These are phyloP conservation scores for Puntigrus tetrazona DNA, from an alignment of 2,113 vertebrate species.

Conservation along the genomic window DNA sequence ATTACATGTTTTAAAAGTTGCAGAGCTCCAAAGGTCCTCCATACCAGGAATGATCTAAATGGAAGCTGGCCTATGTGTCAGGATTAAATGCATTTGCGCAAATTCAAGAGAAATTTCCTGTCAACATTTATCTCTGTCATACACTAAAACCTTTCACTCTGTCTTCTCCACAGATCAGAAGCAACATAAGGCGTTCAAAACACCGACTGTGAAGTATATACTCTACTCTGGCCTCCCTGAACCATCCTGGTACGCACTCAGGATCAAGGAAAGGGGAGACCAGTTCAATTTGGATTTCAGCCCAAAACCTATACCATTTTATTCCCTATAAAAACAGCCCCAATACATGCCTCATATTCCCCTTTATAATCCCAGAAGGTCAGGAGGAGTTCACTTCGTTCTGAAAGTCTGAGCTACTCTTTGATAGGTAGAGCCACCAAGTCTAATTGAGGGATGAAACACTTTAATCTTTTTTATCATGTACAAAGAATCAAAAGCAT, in stretches of 20 bases:
- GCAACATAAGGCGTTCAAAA: not conserved
- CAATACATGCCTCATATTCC: not conserved
- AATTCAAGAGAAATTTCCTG: not conserved
- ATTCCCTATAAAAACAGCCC: not conserved
- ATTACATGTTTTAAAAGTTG: not conserved
- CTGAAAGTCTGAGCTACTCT: constrained; percentile 5
- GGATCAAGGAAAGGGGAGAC: constrained; percentile 17
- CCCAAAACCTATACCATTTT: not conserved
- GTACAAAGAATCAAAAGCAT: constrained; percentile 22
- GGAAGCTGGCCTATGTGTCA: not conserved
- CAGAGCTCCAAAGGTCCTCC: not conserved
- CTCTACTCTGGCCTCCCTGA: not conserved
- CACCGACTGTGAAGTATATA: not conserved
- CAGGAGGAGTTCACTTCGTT: not conserved
- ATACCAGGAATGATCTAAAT: not conserved
- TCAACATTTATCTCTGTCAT: not conserved
- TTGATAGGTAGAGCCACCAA: constrained; percentile 2
- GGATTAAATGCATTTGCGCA: not conserved
- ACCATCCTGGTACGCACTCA: not conserved
- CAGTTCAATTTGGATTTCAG: not conserved
- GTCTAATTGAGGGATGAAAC: constrained; percentile 24
- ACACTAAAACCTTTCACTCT: not conserved
- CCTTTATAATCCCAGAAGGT: not conserved
- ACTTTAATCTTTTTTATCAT: constrained; percentile 17
- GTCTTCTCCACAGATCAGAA: not conserved